phyloP scores from a whole-genome alignment of 2,888 invertebrate species.

The Craniophora ligustri region DNA sequence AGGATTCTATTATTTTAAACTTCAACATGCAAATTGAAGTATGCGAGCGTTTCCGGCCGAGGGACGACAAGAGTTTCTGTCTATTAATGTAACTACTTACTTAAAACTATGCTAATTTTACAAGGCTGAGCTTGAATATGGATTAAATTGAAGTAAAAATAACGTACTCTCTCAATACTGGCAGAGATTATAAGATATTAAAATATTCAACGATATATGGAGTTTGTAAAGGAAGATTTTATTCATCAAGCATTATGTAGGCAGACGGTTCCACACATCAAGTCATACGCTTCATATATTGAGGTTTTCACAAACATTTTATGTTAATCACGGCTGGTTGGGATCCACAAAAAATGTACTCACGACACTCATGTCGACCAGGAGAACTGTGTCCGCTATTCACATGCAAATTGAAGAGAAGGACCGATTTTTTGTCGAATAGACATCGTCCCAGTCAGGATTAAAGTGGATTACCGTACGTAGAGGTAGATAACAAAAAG shows the following conservation, averaged over 20 bases:
- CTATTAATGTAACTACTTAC: slow-evolving; percentile 23
- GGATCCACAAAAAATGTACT: slow-evolving; percentile 69
- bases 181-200: slow-evolving; percentile 47
- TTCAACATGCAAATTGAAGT: slow-evolving; percentile 53
- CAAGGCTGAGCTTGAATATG: slow-evolving; percentile 29
- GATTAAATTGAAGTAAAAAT: slow-evolving; percentile 32
- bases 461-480: slow-evolving; percentile 66
- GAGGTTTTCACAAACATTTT: slow-evolving; percentile 73
- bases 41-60: slow-evolving; percentile 32
- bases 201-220: slow-evolving; percentile 51
- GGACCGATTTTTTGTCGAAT: slow-evolving; percentile 75
- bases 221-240: slow-evolving; percentile 55
- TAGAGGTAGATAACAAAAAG: slow-evolving; percentile 67
- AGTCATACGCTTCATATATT: slow-evolving; percentile 64
- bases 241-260: slow-evolving; percentile 56
- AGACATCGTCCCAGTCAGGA: slow-evolving; percentile 64
- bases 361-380: slow-evolving; percentile 62
- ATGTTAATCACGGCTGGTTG: slow-evolving; percentile 72
- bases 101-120: slow-evolving; percentile 45
- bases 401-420: slow-evolving; percentile 75
- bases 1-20: slow-evolving; percentile 51
- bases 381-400: slow-evolving; percentile 68
- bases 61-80: slow-evolving; percentile 3
- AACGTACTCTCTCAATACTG: slow-evolving; percentile 23
- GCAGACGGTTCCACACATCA: slow-evolving; percentile 59